Base-by-base conservation (phyloP, 1,140 invertebrate genomes). In the Eufriesea mexicana region DNA sequence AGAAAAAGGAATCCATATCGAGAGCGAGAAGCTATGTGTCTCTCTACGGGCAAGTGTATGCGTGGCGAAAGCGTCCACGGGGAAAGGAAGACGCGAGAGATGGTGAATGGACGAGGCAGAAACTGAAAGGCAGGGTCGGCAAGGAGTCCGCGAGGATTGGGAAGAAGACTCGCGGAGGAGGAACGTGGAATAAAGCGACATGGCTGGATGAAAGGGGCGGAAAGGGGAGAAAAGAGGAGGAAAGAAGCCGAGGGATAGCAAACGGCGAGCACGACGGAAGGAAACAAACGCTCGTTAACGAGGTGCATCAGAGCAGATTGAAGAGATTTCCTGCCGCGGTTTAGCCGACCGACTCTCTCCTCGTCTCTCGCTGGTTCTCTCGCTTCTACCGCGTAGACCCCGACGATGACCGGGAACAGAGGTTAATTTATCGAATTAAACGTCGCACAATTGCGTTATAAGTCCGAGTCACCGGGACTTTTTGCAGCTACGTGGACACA, bases 371-470 rank as follows among this genome's bases (percentile, higher is more conserved):
- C 70, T 51, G 35, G 9, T 12, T 54, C 68, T 54, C 35, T 59
- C 91, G 86, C 84, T 68, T 67, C 68, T 68, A 79, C 70, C 89
- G 85, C 88, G 89, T 89, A 86, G 89, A 89, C 89, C 91, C 87
- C 90, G 84, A 86, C 86, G 88, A 88, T 88, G 83, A 90, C 70
- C 83, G 84, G 89, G 90, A 89, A 88, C 89, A 90, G 90, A 93
- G 92, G 89, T 92, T 94, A 93, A 94, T 93, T 94, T 91, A 93
- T 93, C 89, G 87, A 93, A 93, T 94, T 93, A 93, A 92, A 86
- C 90, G 87, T 90, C 87, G 89, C 89, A 91, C 91, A 91, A 92
- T 93, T 91, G 89, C 89, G 90, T 93, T 93, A 93, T 84, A 91
- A 93, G 91, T 92, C 86, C 85, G 86, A 91, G 90, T 92, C 86